These are phyloP conservation scores for Toxotes lorentzi DNA, from an alignment of 2,797 vertebrate genomes.

Conservation along the genomic window DNA sequence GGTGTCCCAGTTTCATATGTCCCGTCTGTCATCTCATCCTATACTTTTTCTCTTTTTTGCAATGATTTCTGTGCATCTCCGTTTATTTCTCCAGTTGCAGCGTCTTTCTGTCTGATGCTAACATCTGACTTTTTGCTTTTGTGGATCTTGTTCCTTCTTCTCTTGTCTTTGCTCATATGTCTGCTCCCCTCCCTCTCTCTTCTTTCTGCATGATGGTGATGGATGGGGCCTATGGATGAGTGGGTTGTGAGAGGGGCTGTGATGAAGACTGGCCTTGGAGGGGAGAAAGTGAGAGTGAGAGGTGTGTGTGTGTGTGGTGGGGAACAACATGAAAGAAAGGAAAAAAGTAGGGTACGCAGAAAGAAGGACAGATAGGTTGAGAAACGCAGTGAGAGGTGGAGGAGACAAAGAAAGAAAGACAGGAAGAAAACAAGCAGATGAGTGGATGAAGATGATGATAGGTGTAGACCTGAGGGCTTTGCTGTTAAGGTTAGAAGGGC, in stretches of 20 bases:
- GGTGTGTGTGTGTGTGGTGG: conserved; percentile 20
- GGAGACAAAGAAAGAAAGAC: conserved; percentile 40
- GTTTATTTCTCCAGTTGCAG: conserved; percentile 29
- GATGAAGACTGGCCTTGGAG: conserved; percentile 81
- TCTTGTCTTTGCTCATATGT: conserved; percentile 45
- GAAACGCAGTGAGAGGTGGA: conserved; percentile 34
- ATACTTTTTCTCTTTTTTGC: conserved; percentile 11
- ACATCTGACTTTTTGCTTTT: conserved; percentile 66
- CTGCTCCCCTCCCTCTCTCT: conserved; percentile 46
- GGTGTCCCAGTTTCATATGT: conserved; percentile 33
- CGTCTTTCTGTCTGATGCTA: conserved; percentile 28
- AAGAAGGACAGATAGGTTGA: conserved; percentile 41
- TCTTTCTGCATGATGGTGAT: conserved; percentile 78
- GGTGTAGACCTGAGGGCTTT: conserved; percentile 49
- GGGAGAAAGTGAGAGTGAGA: conserved; percentile 59
- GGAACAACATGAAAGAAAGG: conserved; percentile 43
- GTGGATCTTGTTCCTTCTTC: conserved; percentile 52
- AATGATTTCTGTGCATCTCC: conserved; percentile 29
- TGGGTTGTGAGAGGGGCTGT: conserved; percentile 69
- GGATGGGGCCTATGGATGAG: conserved; percentile 81
- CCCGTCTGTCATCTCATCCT: conserved; percentile 12
- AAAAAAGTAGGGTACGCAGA: conserved; percentile 50
- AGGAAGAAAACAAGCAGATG: conserved; percentile 3
- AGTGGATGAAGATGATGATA: conserved; percentile 37
- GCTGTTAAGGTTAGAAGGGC: conserved; percentile 23